Conservation (phyloP, 2,113 vertebrate genomes). For the Noturus placidus region DNA sequence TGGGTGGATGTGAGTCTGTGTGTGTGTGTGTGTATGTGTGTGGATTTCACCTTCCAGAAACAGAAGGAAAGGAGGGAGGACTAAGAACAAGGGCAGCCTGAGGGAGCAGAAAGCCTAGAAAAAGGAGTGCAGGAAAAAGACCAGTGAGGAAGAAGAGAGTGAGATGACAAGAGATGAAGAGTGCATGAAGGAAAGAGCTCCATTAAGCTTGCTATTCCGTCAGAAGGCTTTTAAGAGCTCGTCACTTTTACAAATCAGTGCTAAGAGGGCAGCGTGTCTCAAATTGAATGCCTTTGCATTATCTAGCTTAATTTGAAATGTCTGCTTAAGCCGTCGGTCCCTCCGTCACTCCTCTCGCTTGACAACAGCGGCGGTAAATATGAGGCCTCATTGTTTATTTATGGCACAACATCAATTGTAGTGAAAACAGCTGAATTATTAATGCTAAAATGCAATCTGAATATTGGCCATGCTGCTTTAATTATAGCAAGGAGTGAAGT, state of each 20-base stretch:
- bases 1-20: neutral
- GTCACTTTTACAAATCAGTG: slow-evolving; percentile 76
- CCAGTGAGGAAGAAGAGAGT: slow-evolving; percentile 9
- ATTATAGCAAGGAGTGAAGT: slow-evolving; percentile 74
- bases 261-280: slow-evolving; percentile 69
- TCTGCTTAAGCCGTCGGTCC: slow-evolving; percentile 70
- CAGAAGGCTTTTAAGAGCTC: slow-evolving; percentile 73
- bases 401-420: slow-evolving; percentile 77
- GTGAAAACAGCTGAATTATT: slow-evolving; percentile 82
- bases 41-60: slow-evolving; percentile 74
- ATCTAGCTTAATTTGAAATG: slow-evolving; percentile 79
- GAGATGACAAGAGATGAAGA: slow-evolving; percentile 44
- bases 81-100: slow-evolving; percentile 11
- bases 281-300: slow-evolving; percentile 78
- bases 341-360: slow-evolving; percentile 54
- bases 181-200: slow-evolving; percentile 65
- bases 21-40: slow-evolving; percentile 21
- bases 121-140: slow-evolving; percentile 2
- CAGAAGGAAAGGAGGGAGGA: slow-evolving; percentile 53
- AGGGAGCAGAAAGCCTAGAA: slow-evolving; percentile 16
- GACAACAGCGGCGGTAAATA: slow-evolving; percentile 68
- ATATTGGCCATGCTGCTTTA: slow-evolving; percentile 77
- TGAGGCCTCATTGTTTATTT: slow-evolving; percentile 79
- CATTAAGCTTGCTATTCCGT: slow-evolving; percentile 65
- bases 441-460: slow-evolving; percentile 80